Conservation (phyloP, 1,140 invertebrate species). For the Oryzaephilus surinamensis region DNA sequence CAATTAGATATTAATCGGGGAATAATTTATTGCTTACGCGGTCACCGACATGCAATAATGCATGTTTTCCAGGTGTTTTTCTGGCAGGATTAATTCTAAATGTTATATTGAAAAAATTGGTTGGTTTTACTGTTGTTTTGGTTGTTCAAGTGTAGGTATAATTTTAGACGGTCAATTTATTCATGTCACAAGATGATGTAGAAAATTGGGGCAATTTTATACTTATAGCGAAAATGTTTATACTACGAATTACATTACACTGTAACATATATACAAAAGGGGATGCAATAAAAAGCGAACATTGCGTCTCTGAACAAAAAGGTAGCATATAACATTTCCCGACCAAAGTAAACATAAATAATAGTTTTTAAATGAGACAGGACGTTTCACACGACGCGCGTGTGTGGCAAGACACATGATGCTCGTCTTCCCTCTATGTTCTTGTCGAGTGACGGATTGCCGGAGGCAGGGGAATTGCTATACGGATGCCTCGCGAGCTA, state of each 20-base stretch:
- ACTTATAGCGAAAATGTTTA: neutral
- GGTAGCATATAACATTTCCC: slow-evolving; percentile 11
- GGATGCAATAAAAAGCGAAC: neutral
- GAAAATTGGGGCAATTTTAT: neutral
- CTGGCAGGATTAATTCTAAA: too few relatives aligned
- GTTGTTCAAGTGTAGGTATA: too few relatives aligned
- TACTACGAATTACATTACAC: neutral
- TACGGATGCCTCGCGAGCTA: slow-evolving; percentile 23
- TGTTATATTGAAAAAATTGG: too few relatives aligned
- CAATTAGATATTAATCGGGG: too few relatives aligned
- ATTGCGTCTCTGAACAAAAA: slow-evolving; percentile 3
- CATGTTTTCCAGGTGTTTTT: too few relatives aligned
- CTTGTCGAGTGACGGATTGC: slow-evolving; percentile 36
- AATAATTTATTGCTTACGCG: too few relatives aligned
- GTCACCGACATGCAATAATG: too few relatives aligned
- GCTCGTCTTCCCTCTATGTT: slow-evolving; percentile 27
- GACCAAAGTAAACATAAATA: slow-evolving; percentile 35
- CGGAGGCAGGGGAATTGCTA: slow-evolving; percentile 18
- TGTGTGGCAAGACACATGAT: slow-evolving; percentile 34
- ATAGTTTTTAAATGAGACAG: slow-evolving; percentile 42
- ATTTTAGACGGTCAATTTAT: too few relatives aligned
- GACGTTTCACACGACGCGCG: slow-evolving; percentile 33
- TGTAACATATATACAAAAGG: neutral
- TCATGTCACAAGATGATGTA: neutral
- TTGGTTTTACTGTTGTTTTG: too few relatives aligned